Base-by-base conservation (phyloP, 2,888 invertebrate genomes). In the Ceramica pisi region DNA sequence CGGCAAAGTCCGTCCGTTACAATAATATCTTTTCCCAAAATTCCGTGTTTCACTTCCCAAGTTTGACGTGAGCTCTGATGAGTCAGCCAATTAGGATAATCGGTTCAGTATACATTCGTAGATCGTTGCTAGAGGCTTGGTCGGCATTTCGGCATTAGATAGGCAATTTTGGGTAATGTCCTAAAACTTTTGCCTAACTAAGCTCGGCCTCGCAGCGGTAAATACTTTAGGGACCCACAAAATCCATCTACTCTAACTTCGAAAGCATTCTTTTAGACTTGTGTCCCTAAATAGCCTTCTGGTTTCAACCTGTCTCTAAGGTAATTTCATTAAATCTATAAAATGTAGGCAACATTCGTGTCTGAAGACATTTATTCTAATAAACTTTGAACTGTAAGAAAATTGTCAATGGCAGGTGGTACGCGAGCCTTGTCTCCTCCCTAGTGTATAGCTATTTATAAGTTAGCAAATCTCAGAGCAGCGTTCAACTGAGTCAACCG, bases 1-100 rank as follows among this genome's bases (percentile, higher is more conserved):
- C 38, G 51, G 71, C 44, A 26, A 64, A 61, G 53, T 59, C 60
- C 16, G 63, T 57, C 56, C 16, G 67, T 66, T 60, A 67, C 57
- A 68, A 68, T 72, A 75, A 69, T 71, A 81, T 73, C 64, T 71
- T 71, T 60, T 50, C 48, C 59, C 51, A 57, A 63, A 71, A 78
- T 67, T 67, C 48, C 16, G 55, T 68, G 67, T 71, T 84, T 73
- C 51, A 35, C 35, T 68, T 71, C 48, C 46, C 10, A 76, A 76
- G 56, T 82, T 75, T 71, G 64, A 73, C 59, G 67, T 69, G 56
- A 67, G 59, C 53, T 75, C 62, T 81, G 69, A 82, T 73, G 75
- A 81, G 59, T 60, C 70, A 75, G 50, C 69, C 68, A 81, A 78
- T 82, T 83, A 72, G 65, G 68, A 67, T 83, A 80, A 82, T 82